Evolutionary conservation across 1,140 invertebrate genomes (phyloP).

Genomic region (Eupeodes corollae): DNA sequence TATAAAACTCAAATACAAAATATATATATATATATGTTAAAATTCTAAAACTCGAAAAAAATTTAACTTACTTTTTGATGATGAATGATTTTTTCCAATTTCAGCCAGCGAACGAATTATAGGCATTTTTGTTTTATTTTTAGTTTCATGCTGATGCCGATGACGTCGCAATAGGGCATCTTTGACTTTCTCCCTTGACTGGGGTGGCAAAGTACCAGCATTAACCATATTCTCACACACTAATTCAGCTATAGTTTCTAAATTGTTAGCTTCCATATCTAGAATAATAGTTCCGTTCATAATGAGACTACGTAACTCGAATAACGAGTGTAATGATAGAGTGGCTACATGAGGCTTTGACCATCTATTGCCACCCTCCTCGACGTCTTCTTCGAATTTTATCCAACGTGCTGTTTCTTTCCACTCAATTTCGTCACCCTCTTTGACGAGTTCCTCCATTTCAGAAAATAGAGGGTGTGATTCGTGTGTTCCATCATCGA

Average conservation of each 20-base stretch:
- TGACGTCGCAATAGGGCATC: slow-evolving; percentile 84
- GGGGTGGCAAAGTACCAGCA: slow-evolving; percentile 58
- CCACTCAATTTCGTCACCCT: slow-evolving; percentile 86
- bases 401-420: slow-evolving; percentile 96
- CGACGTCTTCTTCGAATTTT: slow-evolving; percentile 91
- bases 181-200: slow-evolving; percentile 68
- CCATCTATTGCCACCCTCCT: slow-evolving; percentile 88
- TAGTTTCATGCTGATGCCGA: slow-evolving; percentile 85
- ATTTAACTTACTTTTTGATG: slow-evolving; percentile 78
- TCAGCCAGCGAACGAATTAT: slow-evolving; percentile 93
- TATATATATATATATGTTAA: no score
- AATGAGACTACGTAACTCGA: slow-evolving; percentile 76
- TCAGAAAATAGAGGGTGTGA: slow-evolving; percentile 87
- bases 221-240: slow-evolving; percentile 86
- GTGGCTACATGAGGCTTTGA: slow-evolving; percentile 91
- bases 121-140: slow-evolving; percentile 74
- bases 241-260: slow-evolving; percentile 83
- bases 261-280: slow-evolving; percentile 73
- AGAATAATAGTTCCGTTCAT: slow-evolving; percentile 83
- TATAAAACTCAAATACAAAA: no score
- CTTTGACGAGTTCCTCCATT: slow-evolving; percentile 83
- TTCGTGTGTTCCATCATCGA: slow-evolving; percentile 72
- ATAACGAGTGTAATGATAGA: slow-evolving; percentile 78
- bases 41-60: neutral
- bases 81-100: slow-evolving; percentile 91